Conservation (phyloP, 2,113 vertebrate genomes). For the Himantopus leucocephalus region DNA sequence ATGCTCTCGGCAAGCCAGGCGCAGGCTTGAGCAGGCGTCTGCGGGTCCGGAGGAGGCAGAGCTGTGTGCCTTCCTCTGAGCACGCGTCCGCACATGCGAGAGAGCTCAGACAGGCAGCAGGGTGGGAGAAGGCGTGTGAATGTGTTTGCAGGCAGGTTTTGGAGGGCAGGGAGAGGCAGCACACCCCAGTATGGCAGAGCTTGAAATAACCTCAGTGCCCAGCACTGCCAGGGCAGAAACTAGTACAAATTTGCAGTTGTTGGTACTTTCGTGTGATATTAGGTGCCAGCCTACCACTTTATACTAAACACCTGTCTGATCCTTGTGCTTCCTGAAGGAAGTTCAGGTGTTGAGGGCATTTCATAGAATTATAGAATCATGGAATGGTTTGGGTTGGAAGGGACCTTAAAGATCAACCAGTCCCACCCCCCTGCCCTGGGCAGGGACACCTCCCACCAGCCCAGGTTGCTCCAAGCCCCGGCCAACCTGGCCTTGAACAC, state of each 20-base stretch:
- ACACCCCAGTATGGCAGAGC: background rate
- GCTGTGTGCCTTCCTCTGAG: background rate
- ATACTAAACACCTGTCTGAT: background rate
- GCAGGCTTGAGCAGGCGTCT: fast-evolving
- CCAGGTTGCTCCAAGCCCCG: background rate
- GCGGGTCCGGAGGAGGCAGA: no score
- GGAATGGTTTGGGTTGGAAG: background rate
- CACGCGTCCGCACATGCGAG: fast-evolving
- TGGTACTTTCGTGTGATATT: background rate
- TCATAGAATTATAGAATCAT: background rate
- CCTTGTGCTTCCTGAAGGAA: background rate
- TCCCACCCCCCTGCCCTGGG: background rate
- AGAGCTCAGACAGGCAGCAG: background rate
- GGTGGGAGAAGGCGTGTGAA: fast-evolving
- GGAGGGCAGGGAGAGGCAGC: background rate
- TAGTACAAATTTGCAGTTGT: background rate
- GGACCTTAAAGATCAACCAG: background rate
- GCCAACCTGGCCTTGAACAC: background rate
- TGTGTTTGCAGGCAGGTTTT: background rate
- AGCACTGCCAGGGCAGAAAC: background rate
- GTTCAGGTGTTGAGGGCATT: background rate
- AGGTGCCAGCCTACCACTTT: fast-evolving
- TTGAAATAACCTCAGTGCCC: background rate
- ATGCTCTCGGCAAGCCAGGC: background rate
- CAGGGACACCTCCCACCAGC: background rate